These are phyloP conservation scores for Pseudorhiza aurosa DNA, from an alignment of 30 jellyfish, hydroid and myxozoan genomes.

Conservation along the genomic window DNA sequence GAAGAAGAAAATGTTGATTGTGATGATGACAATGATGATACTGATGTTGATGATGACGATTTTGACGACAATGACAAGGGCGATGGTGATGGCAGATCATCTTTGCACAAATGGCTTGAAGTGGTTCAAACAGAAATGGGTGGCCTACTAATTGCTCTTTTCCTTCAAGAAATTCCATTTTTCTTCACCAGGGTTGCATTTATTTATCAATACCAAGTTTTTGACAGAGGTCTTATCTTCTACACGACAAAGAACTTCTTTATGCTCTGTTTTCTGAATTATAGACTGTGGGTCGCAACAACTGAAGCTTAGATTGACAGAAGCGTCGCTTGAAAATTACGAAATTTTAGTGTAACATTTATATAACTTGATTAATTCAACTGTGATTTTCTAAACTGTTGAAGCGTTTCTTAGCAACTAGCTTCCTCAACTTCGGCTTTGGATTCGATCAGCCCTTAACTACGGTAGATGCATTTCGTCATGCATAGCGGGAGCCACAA, in stretches of 20 bases:
- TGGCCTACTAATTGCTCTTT: conserved; percentile 59
- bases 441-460: no score
- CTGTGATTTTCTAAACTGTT: no score
- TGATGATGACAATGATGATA: no score
- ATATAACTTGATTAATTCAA: no score
- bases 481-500: no score
- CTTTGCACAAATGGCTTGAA: conserved; percentile 32
- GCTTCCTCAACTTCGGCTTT: no score
- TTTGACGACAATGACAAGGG: background rate
- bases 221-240: conserved; percentile 41
- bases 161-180: conserved; percentile 84
- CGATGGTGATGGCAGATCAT: background rate
- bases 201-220: conserved; percentile 40
- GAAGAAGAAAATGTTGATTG: no score
- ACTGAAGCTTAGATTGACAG: background rate
- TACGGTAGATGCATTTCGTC: no score
- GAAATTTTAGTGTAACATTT: no score
- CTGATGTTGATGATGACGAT: background rate
- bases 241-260: conserved; percentile 51
- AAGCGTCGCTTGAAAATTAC: no score
- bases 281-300: conserved; percentile 56
- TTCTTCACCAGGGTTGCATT: conserved; percentile 65
- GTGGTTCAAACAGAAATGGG: conserved; percentile 71
- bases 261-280: conserved; percentile 43
- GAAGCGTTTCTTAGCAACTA: no score